A percentile compares a stretch with the other conserved stretches of the same genome.
Conservation (phyloP, 2,113 vertebrate genomes). For the Condylura cristata region DNA sequence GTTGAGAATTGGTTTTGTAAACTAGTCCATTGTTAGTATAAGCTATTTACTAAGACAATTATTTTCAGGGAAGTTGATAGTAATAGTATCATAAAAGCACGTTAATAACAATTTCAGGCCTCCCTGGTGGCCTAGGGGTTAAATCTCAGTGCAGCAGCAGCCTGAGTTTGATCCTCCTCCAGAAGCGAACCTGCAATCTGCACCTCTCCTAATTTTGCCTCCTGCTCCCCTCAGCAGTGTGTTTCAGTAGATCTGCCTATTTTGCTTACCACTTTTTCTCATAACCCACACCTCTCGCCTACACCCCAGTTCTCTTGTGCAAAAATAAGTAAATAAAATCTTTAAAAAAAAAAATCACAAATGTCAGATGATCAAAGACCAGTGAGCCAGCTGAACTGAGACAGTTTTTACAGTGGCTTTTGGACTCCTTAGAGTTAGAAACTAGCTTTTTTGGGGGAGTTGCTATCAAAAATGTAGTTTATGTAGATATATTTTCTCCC, state of each 20-base stretch:
- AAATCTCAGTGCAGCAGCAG: too few species aligned
- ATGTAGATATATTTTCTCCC: background rate
- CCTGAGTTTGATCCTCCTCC: too few species aligned
- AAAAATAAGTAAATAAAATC: too few species aligned
- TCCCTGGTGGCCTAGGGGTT: too few species aligned
- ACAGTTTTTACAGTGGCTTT: background rate
- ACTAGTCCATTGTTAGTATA: background rate
- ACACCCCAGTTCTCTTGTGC: too few species aligned
- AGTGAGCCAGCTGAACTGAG: background rate
- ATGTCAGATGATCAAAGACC: background rate
- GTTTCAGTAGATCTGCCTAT: background rate
- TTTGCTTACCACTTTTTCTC: background rate
- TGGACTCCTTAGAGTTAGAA: background rate
- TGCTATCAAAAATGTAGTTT: background rate
- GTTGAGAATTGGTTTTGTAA: conserved; percentile 4
- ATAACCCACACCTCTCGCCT: too few species aligned
- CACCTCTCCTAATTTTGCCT: too few species aligned
- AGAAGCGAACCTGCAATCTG: too few species aligned
- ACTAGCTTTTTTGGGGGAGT: background rate
- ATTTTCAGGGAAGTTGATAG: background rate
- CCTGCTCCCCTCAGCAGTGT: too few species aligned
- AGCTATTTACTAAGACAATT: background rate
- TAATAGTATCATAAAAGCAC: background rate
- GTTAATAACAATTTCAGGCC: background rate
- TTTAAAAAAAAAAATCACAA: background rate